These are phyloP conservation scores for Pampus argenteus DNA, from an alignment of 2,797 vertebrate genomes.

Conservation along the genomic window DNA sequence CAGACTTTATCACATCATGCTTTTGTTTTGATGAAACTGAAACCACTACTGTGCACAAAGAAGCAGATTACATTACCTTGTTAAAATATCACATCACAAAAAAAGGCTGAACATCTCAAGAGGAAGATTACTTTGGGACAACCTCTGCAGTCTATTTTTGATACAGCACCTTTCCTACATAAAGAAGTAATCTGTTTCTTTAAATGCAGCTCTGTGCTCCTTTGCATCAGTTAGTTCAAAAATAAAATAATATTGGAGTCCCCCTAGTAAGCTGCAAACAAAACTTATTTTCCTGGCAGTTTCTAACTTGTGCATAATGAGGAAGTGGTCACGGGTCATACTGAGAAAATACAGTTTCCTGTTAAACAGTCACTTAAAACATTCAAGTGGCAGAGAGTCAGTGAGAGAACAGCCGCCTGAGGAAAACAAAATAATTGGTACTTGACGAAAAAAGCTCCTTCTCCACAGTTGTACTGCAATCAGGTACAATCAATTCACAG, in stretches of 20 bases:
- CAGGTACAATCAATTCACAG: conserved; percentile 33
- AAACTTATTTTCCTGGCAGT: conserved; percentile 62
- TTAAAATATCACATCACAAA: conserved; percentile 43
- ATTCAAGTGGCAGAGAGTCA: conserved; percentile 74
- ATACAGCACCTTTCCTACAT: conserved; percentile 37
- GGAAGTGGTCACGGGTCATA: conserved; percentile 90
- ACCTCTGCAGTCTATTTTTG: conserved; percentile 36
- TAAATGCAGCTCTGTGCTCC: conserved; percentile 8
- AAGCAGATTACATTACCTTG: conserved; percentile 50
- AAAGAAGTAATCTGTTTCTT: conserved; percentile 34
- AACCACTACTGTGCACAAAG: conserved; percentile 68
- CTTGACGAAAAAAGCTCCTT: conserved; percentile 34
- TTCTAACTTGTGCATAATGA: conserved; percentile 83
- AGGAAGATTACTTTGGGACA: conserved; percentile 10
- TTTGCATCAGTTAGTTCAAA: conserved; percentile 56
- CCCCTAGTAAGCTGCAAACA: conserved; percentile 43
- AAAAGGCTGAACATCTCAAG: conserved; percentile 20
- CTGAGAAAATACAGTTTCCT: conserved; percentile 88
- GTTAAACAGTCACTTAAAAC: conserved; percentile 81
- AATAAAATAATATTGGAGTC: conserved; percentile 23
- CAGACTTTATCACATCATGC: conserved; percentile 49
- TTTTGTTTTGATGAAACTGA: conserved; percentile 75
- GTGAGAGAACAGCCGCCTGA: conserved; percentile 18
- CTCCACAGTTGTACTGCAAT: conserved; percentile 23
- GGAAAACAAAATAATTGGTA: conserved; percentile 48